Conservation (phyloP, 2,888 invertebrate species). For the Panzeria rudis region DNA sequence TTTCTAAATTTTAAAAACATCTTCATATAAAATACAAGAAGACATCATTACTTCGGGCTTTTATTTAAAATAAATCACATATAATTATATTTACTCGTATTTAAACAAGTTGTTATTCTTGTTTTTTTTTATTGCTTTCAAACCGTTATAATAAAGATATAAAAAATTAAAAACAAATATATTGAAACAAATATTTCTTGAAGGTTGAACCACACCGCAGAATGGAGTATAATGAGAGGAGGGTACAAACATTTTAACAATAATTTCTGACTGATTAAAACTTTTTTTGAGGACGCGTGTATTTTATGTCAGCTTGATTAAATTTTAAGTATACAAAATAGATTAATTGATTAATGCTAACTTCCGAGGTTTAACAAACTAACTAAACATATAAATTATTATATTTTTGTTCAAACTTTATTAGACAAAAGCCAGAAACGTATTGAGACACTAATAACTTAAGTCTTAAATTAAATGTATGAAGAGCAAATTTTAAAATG, state of each 20-base stretch:
- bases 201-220: slow-evolving; percentile 55
- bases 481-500: slow-evolving; percentile 22
- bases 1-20: not conserved
- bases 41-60: slow-evolving; percentile 1
- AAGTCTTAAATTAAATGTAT: not conserved
- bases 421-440: not conserved
- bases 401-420: slow-evolving; percentile 18
- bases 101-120: slow-evolving; percentile 49
- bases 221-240: not conserved
- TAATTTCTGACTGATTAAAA: slow-evolving; percentile 5
- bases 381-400: slow-evolving; percentile 14
- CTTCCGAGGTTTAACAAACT: slow-evolving; percentile 43
- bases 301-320: slow-evolving; percentile 37
- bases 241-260: slow-evolving; percentile 8
- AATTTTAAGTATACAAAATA: slow-evolving; percentile 38
- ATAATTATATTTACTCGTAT: not conserved
- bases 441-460: slow-evolving; percentile 23
- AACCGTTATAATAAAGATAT: slow-evolving; percentile 50
- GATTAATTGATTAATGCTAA: slow-evolving; percentile 43
- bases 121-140: slow-evolving; percentile 39
- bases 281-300: slow-evolving; percentile 32
- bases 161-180: slow-evolving; percentile 5
- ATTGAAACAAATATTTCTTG: slow-evolving; percentile 34
- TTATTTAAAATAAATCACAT: slow-evolving; percentile 57
- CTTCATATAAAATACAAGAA: slow-evolving; percentile 8